Percentiles rank a stretch among this genome's conserved stretches.
Evolutionary conservation across 2,113 vertebrate species (phyloP).

Genomic region (Osmerus eperlanus): DNA sequence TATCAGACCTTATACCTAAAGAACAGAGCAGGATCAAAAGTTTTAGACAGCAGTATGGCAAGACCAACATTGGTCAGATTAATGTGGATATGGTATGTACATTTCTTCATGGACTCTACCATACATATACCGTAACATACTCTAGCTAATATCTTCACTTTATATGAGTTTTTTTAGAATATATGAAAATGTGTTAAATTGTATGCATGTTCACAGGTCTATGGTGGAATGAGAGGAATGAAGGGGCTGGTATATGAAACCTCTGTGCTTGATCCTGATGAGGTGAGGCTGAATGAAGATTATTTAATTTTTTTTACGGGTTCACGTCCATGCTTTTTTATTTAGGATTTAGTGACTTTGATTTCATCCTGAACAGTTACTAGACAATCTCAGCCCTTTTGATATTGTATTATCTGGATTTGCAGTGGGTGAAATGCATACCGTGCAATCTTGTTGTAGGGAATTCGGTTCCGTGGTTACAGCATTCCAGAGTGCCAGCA

Average conservation of each 20-base stretch:
- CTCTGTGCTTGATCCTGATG: conserved; percentile 92
- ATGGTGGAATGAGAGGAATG: conserved; percentile 97
- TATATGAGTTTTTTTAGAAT: neutral
- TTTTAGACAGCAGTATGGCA: conserved; percentile 91
- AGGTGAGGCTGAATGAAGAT: conserved; percentile 71
- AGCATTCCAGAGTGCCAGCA: conserved; percentile 97
- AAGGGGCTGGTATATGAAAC: conserved; percentile 97
- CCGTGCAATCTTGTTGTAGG: conserved; percentile 62
- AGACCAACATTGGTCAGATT: conserved; percentile 86
- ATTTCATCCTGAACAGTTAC: too few relatives aligned
- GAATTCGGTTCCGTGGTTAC: conserved; percentile 92
- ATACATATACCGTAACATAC: neutral
- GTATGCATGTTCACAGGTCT: conserved; percentile 71
- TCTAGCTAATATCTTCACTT: neutral
- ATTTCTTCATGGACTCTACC: too few relatives aligned
- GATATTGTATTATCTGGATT: too few relatives aligned
- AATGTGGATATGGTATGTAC: conserved; percentile 91
- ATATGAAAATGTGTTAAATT: neutral
- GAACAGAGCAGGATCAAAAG: conserved; percentile 89
- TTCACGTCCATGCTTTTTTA: neutral
- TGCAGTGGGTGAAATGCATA: too few relatives aligned
- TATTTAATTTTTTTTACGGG: neutral
- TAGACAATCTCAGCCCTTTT: too few relatives aligned
- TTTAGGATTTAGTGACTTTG: too few relatives aligned
- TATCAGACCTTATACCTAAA: conserved; percentile 87